Base-by-base conservation (phyloP, 2,797 vertebrate species). In the Champsocephalus esox region DNA sequence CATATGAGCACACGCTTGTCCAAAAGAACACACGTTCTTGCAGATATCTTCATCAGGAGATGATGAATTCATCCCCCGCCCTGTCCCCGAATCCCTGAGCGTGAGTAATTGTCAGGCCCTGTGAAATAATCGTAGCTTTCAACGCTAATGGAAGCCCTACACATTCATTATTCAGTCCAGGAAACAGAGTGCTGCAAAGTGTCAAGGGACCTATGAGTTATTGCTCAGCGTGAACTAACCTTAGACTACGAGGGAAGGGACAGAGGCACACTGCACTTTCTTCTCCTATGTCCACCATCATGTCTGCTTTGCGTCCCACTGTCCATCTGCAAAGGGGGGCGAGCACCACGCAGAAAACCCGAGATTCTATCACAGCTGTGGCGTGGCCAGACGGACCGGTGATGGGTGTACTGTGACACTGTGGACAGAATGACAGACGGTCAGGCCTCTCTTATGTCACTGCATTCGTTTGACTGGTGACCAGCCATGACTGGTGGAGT, bases 81-180 rank as follows among this genome's bases (percentile, higher is more conserved):
- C 68, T 59, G 44, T 84, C 80, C 67, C 80, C 60, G 71, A 82
- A 77, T 88, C 84, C 79, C 82, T 65, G 62, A 80, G 77, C 86
- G 80, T 92, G 87, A 92, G 89, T 89, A 92, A 93, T 91, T 88
- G 89, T 93, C 87, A 82, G 84, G 56, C 81, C 82, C 86, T 79
- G 87, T 87, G 86, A 94, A 93, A 92, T 91, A 88, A 94, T 91
- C 80, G 82, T 58, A 82, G 92, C 93, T 94, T 92, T 94, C 92
- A 93, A 85, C 87, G 48, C 91, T 95, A 95, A 95, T 93, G 93
- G 93, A 92, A 88, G 89, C 81, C 81, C 87, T 68, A 86, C 88
- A 83, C 92, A 94, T 95, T 93, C 91, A 94, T 95, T 94, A 94
- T 94, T 94, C 92, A 94, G 92, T 83, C 84, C 87, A 87, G 88